These are phyloP conservation scores for Podiceps cristatus DNA, from an alignment of 2,113 vertebrate species.

Conservation along the genomic window DNA sequence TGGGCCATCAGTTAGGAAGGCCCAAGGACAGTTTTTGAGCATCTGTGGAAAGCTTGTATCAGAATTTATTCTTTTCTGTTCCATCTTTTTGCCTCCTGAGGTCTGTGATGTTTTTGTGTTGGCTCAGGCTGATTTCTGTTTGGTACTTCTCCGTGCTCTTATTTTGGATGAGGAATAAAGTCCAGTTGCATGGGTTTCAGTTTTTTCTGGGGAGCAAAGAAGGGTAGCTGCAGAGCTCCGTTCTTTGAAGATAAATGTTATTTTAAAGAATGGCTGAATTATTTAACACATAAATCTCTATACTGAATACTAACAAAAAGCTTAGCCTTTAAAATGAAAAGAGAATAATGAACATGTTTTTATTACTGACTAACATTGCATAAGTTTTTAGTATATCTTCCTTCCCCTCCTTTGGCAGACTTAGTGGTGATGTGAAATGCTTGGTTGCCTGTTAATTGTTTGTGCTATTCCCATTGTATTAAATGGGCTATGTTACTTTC, in stretches of 20 bases:
- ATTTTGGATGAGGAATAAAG: not conserved
- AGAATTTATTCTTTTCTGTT: not conserved
- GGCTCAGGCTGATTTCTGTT: not conserved
- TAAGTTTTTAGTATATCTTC: conserved; percentile 27
- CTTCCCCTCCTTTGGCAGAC: not conserved
- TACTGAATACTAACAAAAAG: not conserved
- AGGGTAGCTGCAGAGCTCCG: not conserved
- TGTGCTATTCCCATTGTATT: conserved; percentile 18
- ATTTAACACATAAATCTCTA: not conserved
- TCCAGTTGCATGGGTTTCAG: not conserved
- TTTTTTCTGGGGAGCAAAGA: not conserved
- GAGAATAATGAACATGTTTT: conserved; percentile 21
- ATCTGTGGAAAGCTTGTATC: not conserved
- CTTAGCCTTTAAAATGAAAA: conserved; percentile 3
- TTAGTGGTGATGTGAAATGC: conserved; percentile 26
- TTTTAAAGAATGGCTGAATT: not conserved
- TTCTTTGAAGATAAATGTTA: conserved; percentile 28
- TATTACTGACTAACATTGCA: conserved; percentile 6
- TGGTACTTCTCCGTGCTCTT: not conserved
- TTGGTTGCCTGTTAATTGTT: conserved; percentile 59
- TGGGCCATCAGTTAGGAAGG: not conserved
- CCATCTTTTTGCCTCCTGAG: not conserved
- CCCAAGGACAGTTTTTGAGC: not conserved
- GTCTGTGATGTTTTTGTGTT: not conserved
- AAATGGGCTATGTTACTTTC: conserved; percentile 39